Evolutionary conservation across 2,888 invertebrate genomes (phyloP).

Genomic region (Glyphotaelius pellucidus): DNA sequence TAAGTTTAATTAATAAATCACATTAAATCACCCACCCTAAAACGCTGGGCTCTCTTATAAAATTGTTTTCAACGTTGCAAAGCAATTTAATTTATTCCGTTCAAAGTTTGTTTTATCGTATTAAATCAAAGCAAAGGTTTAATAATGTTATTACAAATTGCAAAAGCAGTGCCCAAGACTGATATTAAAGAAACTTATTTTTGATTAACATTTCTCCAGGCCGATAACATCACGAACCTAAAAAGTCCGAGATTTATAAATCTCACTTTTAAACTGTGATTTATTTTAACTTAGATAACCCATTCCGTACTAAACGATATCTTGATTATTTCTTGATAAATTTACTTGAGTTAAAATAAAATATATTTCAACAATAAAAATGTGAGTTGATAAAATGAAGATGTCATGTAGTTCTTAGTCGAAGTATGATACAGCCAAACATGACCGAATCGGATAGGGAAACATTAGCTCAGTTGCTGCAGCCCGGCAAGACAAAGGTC

Average conservation of each 20-base stretch:
- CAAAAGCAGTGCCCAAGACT: background rate
- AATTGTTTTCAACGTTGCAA: background rate
- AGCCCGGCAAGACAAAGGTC: too few relatives aligned
- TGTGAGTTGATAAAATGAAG: too few relatives aligned
- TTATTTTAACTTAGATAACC: background rate
- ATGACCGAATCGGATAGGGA: too few relatives aligned
- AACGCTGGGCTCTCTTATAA: background rate
- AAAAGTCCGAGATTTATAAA: background rate
- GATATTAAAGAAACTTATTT: background rate
- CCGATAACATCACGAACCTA: background rate
- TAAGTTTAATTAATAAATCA: conserved; percentile 8
- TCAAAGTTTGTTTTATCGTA: background rate
- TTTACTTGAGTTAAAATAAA: too few relatives aligned
- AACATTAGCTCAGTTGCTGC: too few relatives aligned
- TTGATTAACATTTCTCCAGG: background rate
- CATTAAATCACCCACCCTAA: conserved; percentile 3
- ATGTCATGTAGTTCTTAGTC: too few relatives aligned
- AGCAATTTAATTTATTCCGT: background rate
- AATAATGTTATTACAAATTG: background rate
- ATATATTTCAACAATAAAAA: too few relatives aligned
- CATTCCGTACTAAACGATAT: background rate
- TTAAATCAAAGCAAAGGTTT: background rate
- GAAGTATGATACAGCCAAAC: too few relatives aligned
- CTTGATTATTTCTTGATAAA: background rate
- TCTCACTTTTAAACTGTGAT: background rate